Conservation (phyloP, 1,140 invertebrate species). For the Eueides isabella region DNA sequence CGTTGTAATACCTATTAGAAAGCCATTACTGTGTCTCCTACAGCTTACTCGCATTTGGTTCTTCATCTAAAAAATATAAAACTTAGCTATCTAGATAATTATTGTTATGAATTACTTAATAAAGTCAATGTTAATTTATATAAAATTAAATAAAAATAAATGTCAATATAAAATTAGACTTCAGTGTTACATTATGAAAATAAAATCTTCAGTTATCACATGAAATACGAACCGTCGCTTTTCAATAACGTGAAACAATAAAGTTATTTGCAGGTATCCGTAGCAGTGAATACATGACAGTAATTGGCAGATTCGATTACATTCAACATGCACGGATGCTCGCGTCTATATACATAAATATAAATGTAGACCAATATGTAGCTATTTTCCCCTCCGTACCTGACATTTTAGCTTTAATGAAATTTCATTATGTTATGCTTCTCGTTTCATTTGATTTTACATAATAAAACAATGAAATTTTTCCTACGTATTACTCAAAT, state of each 20-base stretch:
- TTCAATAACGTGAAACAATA: conserved; percentile 1
- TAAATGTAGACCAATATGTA: conserved; percentile 15
- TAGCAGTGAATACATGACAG: conserved; percentile 12
- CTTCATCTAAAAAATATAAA: conserved; percentile 57
- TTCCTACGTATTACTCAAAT: neutral
- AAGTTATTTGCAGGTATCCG: neutral
- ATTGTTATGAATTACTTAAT: too few relatives aligned
- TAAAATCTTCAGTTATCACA: neutral
- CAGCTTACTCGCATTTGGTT: conserved; percentile 38
- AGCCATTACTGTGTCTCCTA: conserved; percentile 51
- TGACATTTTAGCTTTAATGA: conserved; percentile 16
- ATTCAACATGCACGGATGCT: conserved; percentile 15
- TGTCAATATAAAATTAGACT: neutral
- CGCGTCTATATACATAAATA: conserved; percentile 19
- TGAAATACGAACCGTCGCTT: neutral
- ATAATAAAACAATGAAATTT: neutral
- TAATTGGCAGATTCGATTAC: conserved; percentile 60
- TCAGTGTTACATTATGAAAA: neutral
- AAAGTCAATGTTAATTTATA: too few relatives aligned
- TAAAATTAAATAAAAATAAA: neutral
- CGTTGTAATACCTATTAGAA: conserved; percentile 53
- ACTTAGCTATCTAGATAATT: too few relatives aligned
- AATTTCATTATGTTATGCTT: neutral
- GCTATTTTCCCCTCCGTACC: conserved; percentile 6
- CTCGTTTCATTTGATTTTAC: neutral